These are phyloP conservation scores for Tinea semifulvella DNA, from an alignment of 2,888 invertebrate species.

Conservation along the genomic window DNA sequence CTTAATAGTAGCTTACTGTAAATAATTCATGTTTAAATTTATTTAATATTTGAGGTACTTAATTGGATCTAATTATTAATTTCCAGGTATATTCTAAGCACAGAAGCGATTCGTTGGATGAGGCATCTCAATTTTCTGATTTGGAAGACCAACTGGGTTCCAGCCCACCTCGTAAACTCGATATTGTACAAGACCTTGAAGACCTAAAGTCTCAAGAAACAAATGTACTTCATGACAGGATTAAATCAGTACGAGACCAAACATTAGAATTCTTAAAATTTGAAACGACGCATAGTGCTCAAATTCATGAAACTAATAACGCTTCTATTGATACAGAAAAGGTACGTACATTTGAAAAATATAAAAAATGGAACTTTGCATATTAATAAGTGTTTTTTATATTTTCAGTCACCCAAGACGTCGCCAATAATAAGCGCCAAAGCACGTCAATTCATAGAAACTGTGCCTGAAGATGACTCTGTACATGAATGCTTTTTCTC, in stretches of 20 bases:
- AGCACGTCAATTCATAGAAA: conserved; percentile 62
- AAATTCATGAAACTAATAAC: conserved; percentile 28
- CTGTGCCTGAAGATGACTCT: conserved; percentile 63
- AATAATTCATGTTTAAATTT: not conserved
- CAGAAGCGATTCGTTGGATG: conserved; percentile 59
- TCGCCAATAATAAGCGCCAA: conserved; percentile 62
- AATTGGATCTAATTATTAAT: not conserved
- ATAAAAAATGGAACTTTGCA: not conserved
- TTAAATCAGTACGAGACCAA: conserved; percentile 26
- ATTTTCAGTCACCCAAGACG: conserved; percentile 45
- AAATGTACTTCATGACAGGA: conserved; percentile 20
- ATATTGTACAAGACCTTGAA: conserved; percentile 28
- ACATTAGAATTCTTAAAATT: conserved; percentile 46
- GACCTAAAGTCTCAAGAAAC: conserved; percentile 26
- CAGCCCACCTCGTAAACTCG: conserved; percentile 45
- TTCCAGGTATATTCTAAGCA: conserved; percentile 53
- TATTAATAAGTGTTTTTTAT: conserved; percentile 11
- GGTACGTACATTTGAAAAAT: conserved; percentile 25
- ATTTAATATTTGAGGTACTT: not conserved
- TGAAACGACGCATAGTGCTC: conserved; percentile 48
- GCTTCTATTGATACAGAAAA: conserved; percentile 34
- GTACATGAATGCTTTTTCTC: conserved; percentile 65
- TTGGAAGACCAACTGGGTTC: conserved; percentile 56
- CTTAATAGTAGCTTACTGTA: conserved; percentile 1
- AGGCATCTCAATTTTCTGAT: conserved; percentile 60